Percentiles rank a stretch among this genome's conserved stretches.
These are phyloP conservation scores for Amiota minor DNA, from an alignment of 2,888 invertebrate genomes.

Conservation along the genomic window DNA sequence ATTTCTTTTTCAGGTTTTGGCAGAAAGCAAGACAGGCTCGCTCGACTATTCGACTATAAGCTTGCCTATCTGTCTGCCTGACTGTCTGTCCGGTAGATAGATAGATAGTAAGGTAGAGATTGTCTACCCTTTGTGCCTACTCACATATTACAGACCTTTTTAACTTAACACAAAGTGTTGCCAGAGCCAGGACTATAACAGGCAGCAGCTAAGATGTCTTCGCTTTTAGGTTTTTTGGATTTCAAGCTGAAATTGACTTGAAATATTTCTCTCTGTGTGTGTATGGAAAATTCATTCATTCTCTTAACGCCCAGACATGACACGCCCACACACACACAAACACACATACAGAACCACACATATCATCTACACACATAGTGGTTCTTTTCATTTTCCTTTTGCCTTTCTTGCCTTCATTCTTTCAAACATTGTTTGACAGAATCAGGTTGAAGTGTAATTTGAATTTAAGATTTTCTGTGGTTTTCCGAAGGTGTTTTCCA, in stretches of 20 bases:
- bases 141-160: no score
- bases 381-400: background rate
- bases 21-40: background rate
- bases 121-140: no score
- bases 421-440: constrained; percentile 40
- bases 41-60: background rate
- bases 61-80: background rate
- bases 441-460: constrained; percentile 64
- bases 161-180: background rate
- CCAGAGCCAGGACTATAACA: constrained; percentile 35
- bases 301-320: constrained; percentile 44
- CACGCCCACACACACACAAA: constrained; percentile 22
- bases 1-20: constrained; percentile 1
- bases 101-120: no score
- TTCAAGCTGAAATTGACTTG: constrained; percentile 37
- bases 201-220: constrained; percentile 49
- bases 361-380: constrained; percentile 8
- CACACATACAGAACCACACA: constrained; percentile 11
- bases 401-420: background rate
- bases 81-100: background rate
- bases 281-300: constrained; percentile 28
- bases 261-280: constrained; percentile 2
- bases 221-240: constrained; percentile 57
- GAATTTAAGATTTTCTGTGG: constrained; percentile 66
- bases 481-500: constrained; percentile 51